These are phyloP conservation scores for Cavia porcellus DNA, from an alignment of 2,113 vertebrate species.

Conservation along the genomic window DNA sequence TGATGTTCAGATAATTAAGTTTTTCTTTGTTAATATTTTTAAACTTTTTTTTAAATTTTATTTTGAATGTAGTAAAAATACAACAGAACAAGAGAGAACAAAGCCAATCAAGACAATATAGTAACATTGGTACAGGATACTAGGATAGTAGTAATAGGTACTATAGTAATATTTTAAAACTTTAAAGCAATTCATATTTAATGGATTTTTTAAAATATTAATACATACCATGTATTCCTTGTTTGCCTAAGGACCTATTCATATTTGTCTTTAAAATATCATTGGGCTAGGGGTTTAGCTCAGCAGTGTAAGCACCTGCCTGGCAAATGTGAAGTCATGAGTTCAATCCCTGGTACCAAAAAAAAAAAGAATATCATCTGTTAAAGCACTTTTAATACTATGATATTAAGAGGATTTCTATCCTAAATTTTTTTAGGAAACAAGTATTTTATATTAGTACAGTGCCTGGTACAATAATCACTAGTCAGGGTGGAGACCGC, in stretches of 20 bases:
- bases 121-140: too few species aligned
- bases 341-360: too few species aligned
- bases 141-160: too few species aligned
- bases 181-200: not conserved
- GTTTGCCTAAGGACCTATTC: slow-evolving; percentile 21
- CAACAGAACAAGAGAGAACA: too few species aligned
- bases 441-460: not conserved
- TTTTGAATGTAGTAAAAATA: too few species aligned
- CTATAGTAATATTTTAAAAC: too few species aligned
- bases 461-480: not conserved
- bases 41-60: not conserved
- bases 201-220: not conserved
- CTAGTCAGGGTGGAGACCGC: not conserved
- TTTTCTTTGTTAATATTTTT: slow-evolving; percentile 10
- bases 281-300: too few species aligned
- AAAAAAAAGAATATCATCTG: too few species aligned
- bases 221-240: not conserved
- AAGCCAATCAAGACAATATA: too few species aligned
- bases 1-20: not conserved
- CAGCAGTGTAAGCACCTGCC: too few species aligned
- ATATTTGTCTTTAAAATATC: not conserved
- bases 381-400: not conserved
- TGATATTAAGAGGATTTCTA: not conserved
- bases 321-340: too few species aligned
- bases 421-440: slow-evolving; percentile 44